These are phyloP conservation scores for Cistogaster globosa DNA, from an alignment of 2,888 invertebrate genomes.

Conservation along the genomic window DNA sequence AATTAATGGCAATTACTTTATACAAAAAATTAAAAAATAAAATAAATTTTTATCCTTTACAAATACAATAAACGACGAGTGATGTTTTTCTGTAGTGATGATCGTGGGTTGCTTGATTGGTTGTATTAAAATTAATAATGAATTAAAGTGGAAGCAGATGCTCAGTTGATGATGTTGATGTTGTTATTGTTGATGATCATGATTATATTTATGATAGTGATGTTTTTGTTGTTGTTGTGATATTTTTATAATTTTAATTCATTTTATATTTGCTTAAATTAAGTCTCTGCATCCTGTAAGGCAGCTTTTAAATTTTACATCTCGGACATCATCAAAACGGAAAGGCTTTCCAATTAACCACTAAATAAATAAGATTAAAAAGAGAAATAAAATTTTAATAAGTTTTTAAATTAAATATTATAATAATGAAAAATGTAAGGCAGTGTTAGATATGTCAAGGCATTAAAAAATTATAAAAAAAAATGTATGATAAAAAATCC, in stretches of 20 bases:
- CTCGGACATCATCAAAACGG: conserved; percentile 77
- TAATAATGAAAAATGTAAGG: conserved; percentile 17
- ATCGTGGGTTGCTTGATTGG: conserved; percentile 5
- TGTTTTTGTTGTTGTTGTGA: background rate
- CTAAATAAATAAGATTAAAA: conserved; percentile 73
- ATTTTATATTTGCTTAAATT: background rate
- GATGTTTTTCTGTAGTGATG: conserved; percentile 18
- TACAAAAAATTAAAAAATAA: conserved; percentile 35
- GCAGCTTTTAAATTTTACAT: conserved; percentile 30
- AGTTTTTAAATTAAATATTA: conserved; percentile 14
- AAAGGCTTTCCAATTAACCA: conserved; percentile 82
- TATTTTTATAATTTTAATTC: conserved; percentile 27
- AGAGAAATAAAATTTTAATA: conserved; percentile 49
- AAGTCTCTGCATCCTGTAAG: conserved; percentile 39
- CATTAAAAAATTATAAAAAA: conserved; percentile 2
- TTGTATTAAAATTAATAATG: conserved; percentile 39
- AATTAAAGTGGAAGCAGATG: background rate
- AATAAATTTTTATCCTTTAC: conserved; percentile 22
- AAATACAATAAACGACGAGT: conserved; percentile 26
- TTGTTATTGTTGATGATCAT: too few species aligned
- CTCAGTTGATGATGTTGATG: conserved; percentile 3
- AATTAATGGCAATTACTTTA: conserved; percentile 72
- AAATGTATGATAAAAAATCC: conserved; percentile 35
- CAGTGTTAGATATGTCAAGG: conserved; percentile 44
- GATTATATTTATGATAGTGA: background rate